Evolutionary conservation across 2,113 vertebrate genomes (phyloP), one percentile per base, ranked within the genome.

Genomic region (Cryptoleucopteryx plumbea): DNA sequence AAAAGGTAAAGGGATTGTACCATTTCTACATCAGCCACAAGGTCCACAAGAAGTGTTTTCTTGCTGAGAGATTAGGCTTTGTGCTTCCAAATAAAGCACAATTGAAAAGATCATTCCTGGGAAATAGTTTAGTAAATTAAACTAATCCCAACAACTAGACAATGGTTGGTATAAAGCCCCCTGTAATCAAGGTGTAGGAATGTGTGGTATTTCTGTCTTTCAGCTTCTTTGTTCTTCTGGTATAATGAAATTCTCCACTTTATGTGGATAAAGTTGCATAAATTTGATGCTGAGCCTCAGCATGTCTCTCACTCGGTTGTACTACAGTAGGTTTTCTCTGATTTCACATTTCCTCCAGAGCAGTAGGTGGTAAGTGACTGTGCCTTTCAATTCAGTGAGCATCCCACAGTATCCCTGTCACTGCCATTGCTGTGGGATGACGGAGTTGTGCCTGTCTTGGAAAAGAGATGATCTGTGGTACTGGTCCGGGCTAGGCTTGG

Each of bases 141-240:
- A 63, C 47, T 88, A 88, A 89, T 91, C 65, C 68, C 56, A 91
- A 17, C 26, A 73, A 38, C 61, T 72, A 52, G 61, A 38, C 72
- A 74, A 6, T 14, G 25, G 47, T 66, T 66, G 22, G 62, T 78
- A 18, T 68, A 79, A 83, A 92, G 42, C 43, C 45, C 55, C 29
- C 43, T 56, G 31, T 72, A 84, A 87, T 92, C 77, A 18, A 84
- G 68, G 80, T 45, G 56, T 71, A 86, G 45, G 77, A 89, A 86
- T 26, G 55, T 45, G 29, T 66, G 67, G 16, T 55, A 79, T 96
- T 96, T 92, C 38, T 70, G 45, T 63, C 63, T 78, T 95, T 91
- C 65, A 81, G 38, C 40, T 50, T 48, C 61, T 87, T 92, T 92
- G n/a, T 86, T 90, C 65, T 87, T 55, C 63, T 26, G 22, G 18